Evolutionary conservation across 35 echinoderm and acorn worm genomes (phyloP), one percentile per base, ranked within the genome.

Genomic region (Anneissia japonica): DNA sequence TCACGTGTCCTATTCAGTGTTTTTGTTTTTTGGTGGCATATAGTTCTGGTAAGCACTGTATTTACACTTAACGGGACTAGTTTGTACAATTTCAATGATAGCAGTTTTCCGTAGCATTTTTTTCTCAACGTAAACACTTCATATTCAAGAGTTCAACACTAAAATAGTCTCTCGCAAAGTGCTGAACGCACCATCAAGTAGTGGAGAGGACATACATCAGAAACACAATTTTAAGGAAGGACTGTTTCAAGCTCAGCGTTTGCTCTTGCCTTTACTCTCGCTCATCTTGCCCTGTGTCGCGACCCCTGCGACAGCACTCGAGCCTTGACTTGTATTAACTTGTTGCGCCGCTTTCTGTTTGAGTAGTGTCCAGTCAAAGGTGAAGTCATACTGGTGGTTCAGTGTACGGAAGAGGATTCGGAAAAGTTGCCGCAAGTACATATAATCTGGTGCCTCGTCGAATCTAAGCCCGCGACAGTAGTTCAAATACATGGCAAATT

Each of bases 401-500:
- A 97, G 91, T 46, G 95, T 97, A 36, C 95, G 95, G 83, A 97
- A 97, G 79, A 97, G 89, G 76, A 97, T 97, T 21, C 95, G 89
- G 89, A 94, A 98, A 30, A 98, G 89, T 82, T 98, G 95, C 30
- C 95, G 55, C 74, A 98, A 84, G 86, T 98, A 98, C 90, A 98
- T 86, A 76, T 98, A 98, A 81, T 98, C 95, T 0, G 91, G 91
- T 29, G 64, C 80, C 81, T 98, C 95, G 17, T 98, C 95, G 64
- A 98, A 98, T 55, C 95, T 88, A 37, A 98, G 92, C 77, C 95
- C 95, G 28, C 95, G 40, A 51, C 88, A 86, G 46, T 94, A 98
- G 80, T 98, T 98, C 75, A 98, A 89, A 79, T 98, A 98, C 95
- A 98, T 98, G 82, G 95, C 91, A 98, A 98, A 98, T 86, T 98